phyloP scores from a whole-genome alignment of 1,140 invertebrate genomes.

The Aphis gossypii region DNA sequence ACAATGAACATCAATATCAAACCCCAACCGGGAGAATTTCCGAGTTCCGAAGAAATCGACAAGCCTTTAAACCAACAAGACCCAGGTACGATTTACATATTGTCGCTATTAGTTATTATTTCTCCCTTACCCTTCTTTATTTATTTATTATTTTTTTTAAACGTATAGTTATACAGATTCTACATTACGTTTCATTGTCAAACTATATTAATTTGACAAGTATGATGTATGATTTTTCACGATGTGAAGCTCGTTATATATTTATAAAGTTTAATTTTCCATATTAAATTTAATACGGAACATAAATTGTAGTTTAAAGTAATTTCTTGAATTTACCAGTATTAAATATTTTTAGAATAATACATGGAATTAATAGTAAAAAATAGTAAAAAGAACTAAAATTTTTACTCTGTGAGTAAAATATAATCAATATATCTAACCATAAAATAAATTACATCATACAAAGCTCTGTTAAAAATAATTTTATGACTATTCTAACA shows the following conservation, averaged over 20 bases:
- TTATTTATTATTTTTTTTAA: neutral
- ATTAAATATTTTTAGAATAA: neutral
- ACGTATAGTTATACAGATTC: neutral
- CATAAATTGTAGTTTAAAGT: neutral
- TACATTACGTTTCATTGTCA: neutral
- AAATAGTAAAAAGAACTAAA: neutral
- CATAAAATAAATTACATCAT: neutral
- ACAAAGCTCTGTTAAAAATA: neutral
- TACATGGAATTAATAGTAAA: neutral
- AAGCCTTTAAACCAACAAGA: conserved; percentile 63
- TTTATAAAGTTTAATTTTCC: neutral
- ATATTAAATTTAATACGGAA: neutral
- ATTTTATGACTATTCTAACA: no score
- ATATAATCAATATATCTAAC: neutral
- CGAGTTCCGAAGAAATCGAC: conserved; percentile 78
- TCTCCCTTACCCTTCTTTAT: neutral
- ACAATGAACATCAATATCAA: conserved; percentile 77
- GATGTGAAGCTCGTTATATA: neutral
- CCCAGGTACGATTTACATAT: conserved; percentile 61
- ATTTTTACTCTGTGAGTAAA: neutral
- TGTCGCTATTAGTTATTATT: neutral
- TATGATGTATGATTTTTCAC: neutral
- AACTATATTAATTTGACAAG: neutral
- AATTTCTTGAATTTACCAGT: neutral
- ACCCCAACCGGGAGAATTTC: conserved; percentile 77